Evolutionary conservation across 2,888 invertebrate species (phyloP).

Genomic region (Ephialtes manifestator): DNA sequence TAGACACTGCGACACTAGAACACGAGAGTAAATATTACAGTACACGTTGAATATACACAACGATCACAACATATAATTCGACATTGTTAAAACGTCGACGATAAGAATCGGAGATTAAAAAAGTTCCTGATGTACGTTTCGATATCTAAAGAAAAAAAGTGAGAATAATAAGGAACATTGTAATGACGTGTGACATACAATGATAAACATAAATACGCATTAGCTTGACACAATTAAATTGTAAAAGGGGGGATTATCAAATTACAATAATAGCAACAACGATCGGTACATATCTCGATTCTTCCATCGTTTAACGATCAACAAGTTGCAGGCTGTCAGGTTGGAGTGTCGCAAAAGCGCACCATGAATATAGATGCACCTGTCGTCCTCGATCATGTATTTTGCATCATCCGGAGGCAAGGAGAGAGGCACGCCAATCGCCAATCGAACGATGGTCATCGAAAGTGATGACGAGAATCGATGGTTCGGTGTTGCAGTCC

Average conservation of each 20-base stretch:
- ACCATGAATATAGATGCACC: conserved; percentile 55
- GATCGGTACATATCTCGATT: conserved; percentile 43
- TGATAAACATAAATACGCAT: neutral
- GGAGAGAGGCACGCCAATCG: neutral
- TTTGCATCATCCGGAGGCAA: conserved; percentile 28
- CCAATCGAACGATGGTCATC: neutral
- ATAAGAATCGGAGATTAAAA: conserved; percentile 35
- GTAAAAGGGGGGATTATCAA: conserved; percentile 36
- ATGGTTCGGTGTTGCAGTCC: neutral
- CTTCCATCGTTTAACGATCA: conserved; percentile 41
- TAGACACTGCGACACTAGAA: neutral
- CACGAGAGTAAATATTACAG: neutral
- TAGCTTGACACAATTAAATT: conserved; percentile 41
- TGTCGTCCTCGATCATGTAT: conserved; percentile 43
- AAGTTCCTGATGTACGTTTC: neutral
- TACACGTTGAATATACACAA: neutral
- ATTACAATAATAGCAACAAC: conserved; percentile 53
- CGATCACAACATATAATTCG: conserved; percentile 36
- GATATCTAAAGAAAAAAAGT: conserved; percentile 12
- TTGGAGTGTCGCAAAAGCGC: conserved; percentile 36
- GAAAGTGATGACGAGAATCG: conserved; percentile 11
- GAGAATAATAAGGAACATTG: neutral
- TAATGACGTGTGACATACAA: too few species aligned
- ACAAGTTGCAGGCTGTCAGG: conserved; percentile 13
- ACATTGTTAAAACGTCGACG: conserved; percentile 52